Base-by-base conservation (phyloP, 2,113 vertebrate genomes). In the Lagenorhynchus albirostris region DNA sequence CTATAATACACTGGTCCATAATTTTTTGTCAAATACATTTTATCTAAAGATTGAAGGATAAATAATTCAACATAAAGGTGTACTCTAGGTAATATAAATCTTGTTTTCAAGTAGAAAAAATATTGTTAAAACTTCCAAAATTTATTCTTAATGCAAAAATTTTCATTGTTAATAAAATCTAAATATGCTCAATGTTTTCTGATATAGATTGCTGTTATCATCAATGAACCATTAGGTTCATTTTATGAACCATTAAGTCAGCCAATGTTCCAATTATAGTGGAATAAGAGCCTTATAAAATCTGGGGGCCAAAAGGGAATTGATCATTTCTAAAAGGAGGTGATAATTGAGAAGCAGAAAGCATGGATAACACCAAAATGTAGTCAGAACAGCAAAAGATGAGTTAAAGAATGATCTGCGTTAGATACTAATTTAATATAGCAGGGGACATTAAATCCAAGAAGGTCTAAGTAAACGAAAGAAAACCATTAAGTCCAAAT, bases 171-270 rank as follows among this genome's bases (percentile, higher is more conserved):
- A 81, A 76, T 31, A 79, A 25, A 96, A 67, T 73, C 20, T 88
- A 23, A 58, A 47, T 73, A 71, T 60, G 47, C 36, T 79, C 33
- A 79, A 60, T 82, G 55, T 67, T 88, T 90, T 38, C 76, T 93
- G 44, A 60, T 70, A 86, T 4, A 90, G 33, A 71, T 83, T 70
- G 62, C 26, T 93, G 47, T 70, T 93, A 50, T 70, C 53, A 55
- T 68, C 70, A 84, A 44, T 77, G 70, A 89, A 62, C 20, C 47
- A 65, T 60, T 82, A 77, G 9, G 2, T 60, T 96, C 65, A 71
- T 89, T 89, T 85, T 76, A 82, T 77, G 74, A 91, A 50, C 20
- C 53, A 93, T 70, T 95, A 90, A 63, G 33, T 96, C 44, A 77
- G 9, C 44, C 58, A 86, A 25, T 86, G 67, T 96, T 67, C 29